Conservation (phyloP, 2,113 vertebrate genomes). For the Pluvianellus socialis region DNA sequence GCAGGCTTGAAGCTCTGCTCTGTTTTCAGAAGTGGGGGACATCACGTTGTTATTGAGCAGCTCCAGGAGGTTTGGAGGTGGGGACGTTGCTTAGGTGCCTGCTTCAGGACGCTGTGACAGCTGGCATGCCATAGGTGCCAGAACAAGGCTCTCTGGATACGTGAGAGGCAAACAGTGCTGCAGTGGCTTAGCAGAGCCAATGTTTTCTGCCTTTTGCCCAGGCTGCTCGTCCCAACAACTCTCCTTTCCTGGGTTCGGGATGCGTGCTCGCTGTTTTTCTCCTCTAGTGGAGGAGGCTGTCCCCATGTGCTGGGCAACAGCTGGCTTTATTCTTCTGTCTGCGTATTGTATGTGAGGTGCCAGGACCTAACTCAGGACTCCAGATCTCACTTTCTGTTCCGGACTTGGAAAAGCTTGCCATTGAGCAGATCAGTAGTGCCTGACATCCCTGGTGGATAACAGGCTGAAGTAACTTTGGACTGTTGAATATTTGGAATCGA, state of each 20-base stretch:
- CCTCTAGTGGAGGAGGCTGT: neutral
- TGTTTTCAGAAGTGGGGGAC: neutral
- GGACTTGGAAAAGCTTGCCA: neutral
- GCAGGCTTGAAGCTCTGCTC: neutral
- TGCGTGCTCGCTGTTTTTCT: neutral
- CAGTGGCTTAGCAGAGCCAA: neutral
- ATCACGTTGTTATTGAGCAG: fast-evolving
- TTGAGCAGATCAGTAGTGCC: neutral
- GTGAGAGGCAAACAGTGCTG: fast-evolving
- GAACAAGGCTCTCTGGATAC: neutral
- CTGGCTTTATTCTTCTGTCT: neutral
- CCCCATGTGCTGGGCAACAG: neutral
- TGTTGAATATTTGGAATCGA: neutral
- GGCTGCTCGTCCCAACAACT: neutral
- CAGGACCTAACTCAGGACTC: neutral
- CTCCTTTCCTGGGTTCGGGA: neutral
- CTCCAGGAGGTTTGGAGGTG: neutral
- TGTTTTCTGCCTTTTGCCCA: neutral
- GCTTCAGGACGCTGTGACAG: fast-evolving
- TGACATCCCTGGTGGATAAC: neutral
- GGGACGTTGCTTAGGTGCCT: neutral
- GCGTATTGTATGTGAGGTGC: neutral
- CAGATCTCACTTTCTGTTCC: neutral
- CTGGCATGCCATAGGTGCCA: fast-evolving
- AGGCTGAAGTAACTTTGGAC: neutral